phyloP scores from a whole-genome alignment of 92 coral and sea anemone species.

The Bergia puertoricense region DNA sequence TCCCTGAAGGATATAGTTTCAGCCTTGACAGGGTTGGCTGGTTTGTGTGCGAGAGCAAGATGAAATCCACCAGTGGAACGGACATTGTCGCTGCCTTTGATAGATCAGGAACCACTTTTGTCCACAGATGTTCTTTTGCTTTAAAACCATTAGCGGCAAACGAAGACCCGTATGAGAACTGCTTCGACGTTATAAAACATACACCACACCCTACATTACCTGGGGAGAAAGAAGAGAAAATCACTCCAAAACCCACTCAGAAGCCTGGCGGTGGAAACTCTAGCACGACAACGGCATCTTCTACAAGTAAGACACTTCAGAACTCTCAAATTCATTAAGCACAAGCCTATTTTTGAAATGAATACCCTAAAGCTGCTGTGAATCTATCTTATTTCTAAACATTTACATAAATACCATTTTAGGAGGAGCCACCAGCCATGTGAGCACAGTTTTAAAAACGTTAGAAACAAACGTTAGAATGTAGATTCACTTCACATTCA shows the following conservation, averaged over 20 bases:
- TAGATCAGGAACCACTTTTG: neutral
- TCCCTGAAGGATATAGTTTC: slow-evolving; percentile 26
- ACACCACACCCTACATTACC: slow-evolving; percentile 29
- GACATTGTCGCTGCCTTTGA: slow-evolving; percentile 24
- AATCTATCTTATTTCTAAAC: too few relatives aligned
- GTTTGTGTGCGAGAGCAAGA: slow-evolving; percentile 24
- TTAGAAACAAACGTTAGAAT: too few relatives aligned
- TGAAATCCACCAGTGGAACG: neutral
- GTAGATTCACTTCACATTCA: too few relatives aligned
- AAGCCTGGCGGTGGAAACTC: neutral
- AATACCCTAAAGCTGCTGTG: too few relatives aligned
- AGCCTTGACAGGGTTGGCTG: slow-evolving; percentile 32
- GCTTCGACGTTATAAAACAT: slow-evolving; percentile 34
- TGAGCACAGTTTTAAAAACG: too few relatives aligned
- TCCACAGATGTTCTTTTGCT: slow-evolving; percentile 36
- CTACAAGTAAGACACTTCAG: neutral
- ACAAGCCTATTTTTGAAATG: too few relatives aligned
- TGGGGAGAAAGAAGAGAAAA: slow-evolving; percentile 1
- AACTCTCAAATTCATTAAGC: too few relatives aligned
- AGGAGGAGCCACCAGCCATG: too few relatives aligned
- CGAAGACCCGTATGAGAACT: slow-evolving; percentile 34
- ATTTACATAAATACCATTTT: too few relatives aligned
- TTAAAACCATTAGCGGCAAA: slow-evolving; percentile 20
- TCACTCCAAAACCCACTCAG: neutral
- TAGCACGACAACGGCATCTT: neutral